These are phyloP conservation scores for Poicephalus meyeri DNA, from an alignment of 2,113 vertebrate species.

Conservation along the genomic window DNA sequence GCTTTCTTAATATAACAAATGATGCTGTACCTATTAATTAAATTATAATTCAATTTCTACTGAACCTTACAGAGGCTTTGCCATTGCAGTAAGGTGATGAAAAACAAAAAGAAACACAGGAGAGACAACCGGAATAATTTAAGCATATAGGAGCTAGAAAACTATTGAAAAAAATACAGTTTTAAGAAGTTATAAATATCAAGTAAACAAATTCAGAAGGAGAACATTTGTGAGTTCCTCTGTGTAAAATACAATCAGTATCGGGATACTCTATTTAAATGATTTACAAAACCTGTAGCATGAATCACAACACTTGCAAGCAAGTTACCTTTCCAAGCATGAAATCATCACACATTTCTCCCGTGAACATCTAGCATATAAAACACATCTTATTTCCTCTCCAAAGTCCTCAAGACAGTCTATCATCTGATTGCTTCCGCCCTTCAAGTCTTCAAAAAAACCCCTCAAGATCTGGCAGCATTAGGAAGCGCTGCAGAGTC, in stretches of 20 bases:
- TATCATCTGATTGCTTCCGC: background rate
- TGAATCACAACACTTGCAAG: background rate
- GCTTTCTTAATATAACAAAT: background rate
- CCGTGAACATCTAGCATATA: background rate
- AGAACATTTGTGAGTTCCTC: background rate
- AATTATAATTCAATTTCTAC: background rate
- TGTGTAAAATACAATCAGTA: background rate
- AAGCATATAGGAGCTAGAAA: background rate
- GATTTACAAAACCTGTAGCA: constrained; percentile 7
- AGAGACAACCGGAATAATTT: background rate
- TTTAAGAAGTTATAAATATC: background rate
- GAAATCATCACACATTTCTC: background rate
- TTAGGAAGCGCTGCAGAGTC: background rate
- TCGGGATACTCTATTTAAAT: background rate
- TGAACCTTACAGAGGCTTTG: background rate
- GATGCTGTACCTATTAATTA: background rate
- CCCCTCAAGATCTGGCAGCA: background rate
- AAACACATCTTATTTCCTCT: background rate
- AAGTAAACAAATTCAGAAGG: background rate
- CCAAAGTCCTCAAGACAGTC: background rate
- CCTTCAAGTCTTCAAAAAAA: background rate
- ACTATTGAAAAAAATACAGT: background rate
- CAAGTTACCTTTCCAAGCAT: background rate
- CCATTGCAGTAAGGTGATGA: background rate
- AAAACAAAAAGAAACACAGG: constrained; percentile 3